Conservation (phyloP, 2,797 vertebrate species). For the Lepidocolaptes lacrymiger region DNA sequence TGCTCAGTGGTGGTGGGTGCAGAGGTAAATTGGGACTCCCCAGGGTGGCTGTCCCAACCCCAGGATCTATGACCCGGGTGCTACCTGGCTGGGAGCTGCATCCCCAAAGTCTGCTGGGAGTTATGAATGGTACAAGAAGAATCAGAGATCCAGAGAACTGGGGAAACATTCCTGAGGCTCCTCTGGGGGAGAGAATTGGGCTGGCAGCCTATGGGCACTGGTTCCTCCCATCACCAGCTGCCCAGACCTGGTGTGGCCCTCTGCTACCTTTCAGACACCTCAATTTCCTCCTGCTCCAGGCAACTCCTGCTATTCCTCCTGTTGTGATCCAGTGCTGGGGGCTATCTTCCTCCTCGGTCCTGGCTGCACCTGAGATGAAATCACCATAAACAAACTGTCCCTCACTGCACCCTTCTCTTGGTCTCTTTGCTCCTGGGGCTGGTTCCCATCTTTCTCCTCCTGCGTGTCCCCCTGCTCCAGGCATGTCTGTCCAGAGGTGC, state of each 20-base stretch:
- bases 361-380: neutral
- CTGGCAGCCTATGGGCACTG: neutral
- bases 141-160: neutral
- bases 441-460: neutral
- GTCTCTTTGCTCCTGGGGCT: neutral
- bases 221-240: neutral
- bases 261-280: neutral
- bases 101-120: neutral
- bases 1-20: neutral
- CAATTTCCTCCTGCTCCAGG: neutral
- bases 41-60: neutral
- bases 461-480: fast-evolving
- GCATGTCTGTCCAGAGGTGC: fast-evolving
- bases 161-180: neutral
- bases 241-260: neutral
- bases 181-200: neutral
- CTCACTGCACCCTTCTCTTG: fast-evolving
- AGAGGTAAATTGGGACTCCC: neutral
- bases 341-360: neutral
- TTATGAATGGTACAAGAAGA: neutral
- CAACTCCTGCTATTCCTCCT: neutral
- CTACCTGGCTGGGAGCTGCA: neutral
- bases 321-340: neutral
- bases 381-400: neutral
- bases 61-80: neutral